A percentile compares a stretch with the other conserved stretches of the same genome.
phyloP scores from a whole-genome alignment of 2,888 invertebrate species.

The Machimus rusticus region DNA sequence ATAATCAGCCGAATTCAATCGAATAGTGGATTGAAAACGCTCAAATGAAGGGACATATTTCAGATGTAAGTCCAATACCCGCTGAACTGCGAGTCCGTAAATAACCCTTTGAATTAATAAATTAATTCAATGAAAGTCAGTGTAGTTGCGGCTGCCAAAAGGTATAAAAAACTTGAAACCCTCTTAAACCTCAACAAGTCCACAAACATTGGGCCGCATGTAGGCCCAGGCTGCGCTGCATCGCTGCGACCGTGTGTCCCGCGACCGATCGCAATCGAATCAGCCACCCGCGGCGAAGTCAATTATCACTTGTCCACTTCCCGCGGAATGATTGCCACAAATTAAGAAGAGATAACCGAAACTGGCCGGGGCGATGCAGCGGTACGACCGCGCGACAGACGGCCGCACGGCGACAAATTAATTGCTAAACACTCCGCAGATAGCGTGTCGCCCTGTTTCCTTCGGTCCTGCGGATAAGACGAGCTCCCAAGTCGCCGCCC shows the following conservation, averaged over 20 bases:
- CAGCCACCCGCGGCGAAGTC: conserved; percentile 43
- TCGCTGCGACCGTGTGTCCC: neutral
- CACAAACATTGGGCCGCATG: conserved; percentile 23
- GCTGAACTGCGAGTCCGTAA: neutral
- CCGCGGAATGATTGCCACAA: conserved; percentile 40
- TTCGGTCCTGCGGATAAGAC: neutral
- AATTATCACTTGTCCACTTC: conserved; percentile 44
- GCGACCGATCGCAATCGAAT: conserved; percentile 31
- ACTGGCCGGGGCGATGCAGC: neutral
- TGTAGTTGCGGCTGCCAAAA: neutral
- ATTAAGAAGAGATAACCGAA: conserved; percentile 39
- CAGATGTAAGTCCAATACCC: neutral
- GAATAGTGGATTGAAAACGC: neutral
- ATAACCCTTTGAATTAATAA: neutral
- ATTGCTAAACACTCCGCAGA: conserved; percentile 36
- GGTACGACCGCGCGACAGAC: neutral
- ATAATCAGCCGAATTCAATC: neutral
- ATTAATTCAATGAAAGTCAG: neutral
- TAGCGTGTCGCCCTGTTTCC: conserved; percentile 31
- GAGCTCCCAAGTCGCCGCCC: neutral
- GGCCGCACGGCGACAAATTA: conserved; percentile 37
- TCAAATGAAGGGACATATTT: neutral
- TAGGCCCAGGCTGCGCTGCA: neutral
- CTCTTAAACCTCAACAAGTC: conserved; percentile 29
- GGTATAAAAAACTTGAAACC: neutral